Conservation (phyloP, 23 tunicate species). For the Halocynthia roretzi region DNA sequence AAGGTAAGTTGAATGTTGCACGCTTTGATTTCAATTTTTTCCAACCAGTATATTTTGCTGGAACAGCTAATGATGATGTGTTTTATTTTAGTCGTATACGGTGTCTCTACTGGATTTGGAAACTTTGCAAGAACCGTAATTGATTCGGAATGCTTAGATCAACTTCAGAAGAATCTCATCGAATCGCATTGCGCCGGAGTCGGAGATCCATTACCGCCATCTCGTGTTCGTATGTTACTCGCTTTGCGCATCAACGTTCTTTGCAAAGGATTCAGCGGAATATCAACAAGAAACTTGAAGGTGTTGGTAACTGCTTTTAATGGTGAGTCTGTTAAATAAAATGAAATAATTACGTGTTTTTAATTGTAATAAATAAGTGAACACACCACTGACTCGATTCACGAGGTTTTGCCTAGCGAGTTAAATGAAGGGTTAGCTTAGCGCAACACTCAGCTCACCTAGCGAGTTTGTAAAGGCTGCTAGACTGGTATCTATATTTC, state of each 20-base stretch:
- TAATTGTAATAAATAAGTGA: not conserved
- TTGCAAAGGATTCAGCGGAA: slow-evolving; percentile 92
- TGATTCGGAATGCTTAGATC: slow-evolving; percentile 36
- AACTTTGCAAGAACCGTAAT: slow-evolving; percentile 67
- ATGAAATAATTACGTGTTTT: not conserved
- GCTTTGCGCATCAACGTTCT: slow-evolving; percentile 82
- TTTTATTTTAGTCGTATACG: slow-evolving; percentile 70
- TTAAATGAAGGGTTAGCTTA: too few relatives aligned
- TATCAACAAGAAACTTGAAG: slow-evolving; percentile 40
- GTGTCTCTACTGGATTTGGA: slow-evolving; percentile 88
- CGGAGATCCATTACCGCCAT: slow-evolving; percentile 65
- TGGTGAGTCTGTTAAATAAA: slow-evolving; percentile 14
- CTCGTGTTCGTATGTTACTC: slow-evolving; percentile 77
- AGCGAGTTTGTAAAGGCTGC: too few relatives aligned
- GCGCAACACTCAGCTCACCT: too few relatives aligned
- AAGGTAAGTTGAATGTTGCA: not conserved
- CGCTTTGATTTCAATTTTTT: not conserved
- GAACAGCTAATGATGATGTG: not conserved
- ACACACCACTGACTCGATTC: not conserved
- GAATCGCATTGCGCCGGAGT: slow-evolving; percentile 92
- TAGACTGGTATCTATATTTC: not conserved
- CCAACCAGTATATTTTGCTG: not conserved
- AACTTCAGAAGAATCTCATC: slow-evolving; percentile 74
- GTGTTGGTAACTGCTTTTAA: slow-evolving; percentile 64
- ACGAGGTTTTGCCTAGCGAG: too few relatives aligned